Conservation (phyloP, 1,140 invertebrate species). For the Papilio xuthus region DNA sequence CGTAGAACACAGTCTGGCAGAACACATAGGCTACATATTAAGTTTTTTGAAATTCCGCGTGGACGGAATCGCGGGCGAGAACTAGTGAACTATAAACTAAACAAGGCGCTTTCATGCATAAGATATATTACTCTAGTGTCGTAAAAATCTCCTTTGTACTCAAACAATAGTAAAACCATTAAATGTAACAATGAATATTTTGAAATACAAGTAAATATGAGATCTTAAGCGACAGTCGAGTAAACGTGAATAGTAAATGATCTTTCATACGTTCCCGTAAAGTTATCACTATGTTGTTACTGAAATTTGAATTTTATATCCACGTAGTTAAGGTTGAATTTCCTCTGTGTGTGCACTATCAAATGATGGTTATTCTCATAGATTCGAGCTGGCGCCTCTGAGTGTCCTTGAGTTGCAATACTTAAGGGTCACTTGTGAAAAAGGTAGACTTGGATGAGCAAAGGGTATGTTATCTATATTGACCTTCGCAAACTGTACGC, state of each 20-base stretch:
- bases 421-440: conserved; percentile 53
- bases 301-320: not conserved
- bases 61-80: too few relatives aligned
- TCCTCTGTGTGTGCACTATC: conserved; percentile 4
- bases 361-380: conserved; percentile 43
- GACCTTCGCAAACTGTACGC: not conserved
- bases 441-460: conserved; percentile 21
- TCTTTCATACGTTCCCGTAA: conserved; percentile 25
- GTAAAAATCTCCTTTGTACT: conserved; percentile 12
- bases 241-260: conserved; percentile 9
- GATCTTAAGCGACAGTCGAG: not conserved
- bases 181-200: conserved; percentile 12
- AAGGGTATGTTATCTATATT: conserved; percentile 4
- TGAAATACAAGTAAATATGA: conserved; percentile 12
- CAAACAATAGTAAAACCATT: conserved; percentile 26
- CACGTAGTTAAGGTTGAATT: not conserved
- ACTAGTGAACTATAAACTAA: too few relatives aligned
- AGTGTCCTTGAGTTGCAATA: conserved; percentile 57
- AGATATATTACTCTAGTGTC: not conserved
- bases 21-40: too few relatives aligned
- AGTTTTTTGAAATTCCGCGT: too few relatives aligned
- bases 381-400: conserved; percentile 54
- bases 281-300: conserved; percentile 17
- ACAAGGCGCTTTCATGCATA: conserved; percentile 23
- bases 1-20: too few relatives aligned